Percentiles rank a stretch among this genome's conserved stretches.
phyloP scores from a whole-genome alignment of 2,888 invertebrate genomes.

The Rhagium mordax region DNA sequence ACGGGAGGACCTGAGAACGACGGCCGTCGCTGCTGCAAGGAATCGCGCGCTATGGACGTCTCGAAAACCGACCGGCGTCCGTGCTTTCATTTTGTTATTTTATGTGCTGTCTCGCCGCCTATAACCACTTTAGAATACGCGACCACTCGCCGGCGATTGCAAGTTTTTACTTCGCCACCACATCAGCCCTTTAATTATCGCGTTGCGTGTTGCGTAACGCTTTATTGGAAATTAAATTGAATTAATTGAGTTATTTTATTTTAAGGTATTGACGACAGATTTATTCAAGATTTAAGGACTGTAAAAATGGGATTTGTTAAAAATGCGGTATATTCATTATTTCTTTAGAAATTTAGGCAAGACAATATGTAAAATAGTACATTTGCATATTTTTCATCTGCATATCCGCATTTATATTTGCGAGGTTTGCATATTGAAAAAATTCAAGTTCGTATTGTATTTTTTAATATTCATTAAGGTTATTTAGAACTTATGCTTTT shows the following conservation, averaged over 20 bases:
- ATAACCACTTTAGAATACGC: slow-evolving; percentile 27
- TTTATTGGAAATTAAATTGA: no score
- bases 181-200: neutral
- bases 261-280: neutral
- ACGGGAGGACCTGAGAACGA: slow-evolving; percentile 31
- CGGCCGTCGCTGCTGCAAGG: slow-evolving; percentile 30
- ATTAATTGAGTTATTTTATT: no score
- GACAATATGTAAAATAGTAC: neutral
- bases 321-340: no score
- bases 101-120: slow-evolving; percentile 26
- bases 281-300: neutral
- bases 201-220: neutral
- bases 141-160: slow-evolving; percentile 17
- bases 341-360: no score
- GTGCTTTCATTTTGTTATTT: slow-evolving; percentile 26
- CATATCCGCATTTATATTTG: no score
- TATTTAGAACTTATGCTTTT: no score
- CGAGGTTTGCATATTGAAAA: no score
- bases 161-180: neutral
- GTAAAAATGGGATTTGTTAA: neutral
- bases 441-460: no score
- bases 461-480: no score
- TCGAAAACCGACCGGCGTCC: slow-evolving; percentile 18
- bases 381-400: no score
- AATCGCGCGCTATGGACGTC: slow-evolving; percentile 26